Evolutionary conservation across 1,140 invertebrate genomes (phyloP), one percentile per base, ranked within the genome.

Genomic region (Bradysia coprophila): DNA sequence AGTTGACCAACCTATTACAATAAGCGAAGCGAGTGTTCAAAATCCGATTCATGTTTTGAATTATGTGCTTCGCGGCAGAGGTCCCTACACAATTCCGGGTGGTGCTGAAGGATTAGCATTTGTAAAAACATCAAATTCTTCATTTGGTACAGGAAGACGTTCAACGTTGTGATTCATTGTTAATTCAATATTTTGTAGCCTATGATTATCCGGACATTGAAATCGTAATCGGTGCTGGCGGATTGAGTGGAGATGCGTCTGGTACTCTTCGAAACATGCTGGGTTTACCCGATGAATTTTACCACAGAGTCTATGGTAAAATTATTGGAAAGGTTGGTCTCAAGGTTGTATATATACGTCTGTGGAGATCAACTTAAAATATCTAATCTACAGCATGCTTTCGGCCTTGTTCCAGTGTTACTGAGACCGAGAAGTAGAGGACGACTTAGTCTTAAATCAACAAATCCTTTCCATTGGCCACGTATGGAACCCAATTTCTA

Each of bases 401-500:
- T 81, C 43, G 66, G 72, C 10, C 67, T 86, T 23, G 75, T 77
- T 19, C 75, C 78, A 0, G 69, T 83, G 16, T 58, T 85, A 2
- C 56, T 88, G 51, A 66, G 78, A 5, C 84, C 86, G 0, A 74
- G 76, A 43, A 87, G 83, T 49, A 60, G 73, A 10, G 86, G 86
- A 1, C 64, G 72, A 38, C 64, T 85, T 4, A 69, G 61, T 1
- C 51, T 91, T 8, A 68, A 66, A 38, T 76, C 68, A 33, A 57
- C 62, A 9, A 73, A 89, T 66, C 87, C 85, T 0, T 64, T 70
- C 1, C 70, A 78, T 23, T 70, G 72, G 59, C 88, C 89, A 0
- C 60, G 69, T 36, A 74, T 93, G 46, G 63, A 83, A 22, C 74
- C 81, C 1, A 88, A 87, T 57, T 89, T 86, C 53, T 78, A 85